Conservation (phyloP, 2,797 vertebrate species). For the Apodemus agrarius region DNA sequence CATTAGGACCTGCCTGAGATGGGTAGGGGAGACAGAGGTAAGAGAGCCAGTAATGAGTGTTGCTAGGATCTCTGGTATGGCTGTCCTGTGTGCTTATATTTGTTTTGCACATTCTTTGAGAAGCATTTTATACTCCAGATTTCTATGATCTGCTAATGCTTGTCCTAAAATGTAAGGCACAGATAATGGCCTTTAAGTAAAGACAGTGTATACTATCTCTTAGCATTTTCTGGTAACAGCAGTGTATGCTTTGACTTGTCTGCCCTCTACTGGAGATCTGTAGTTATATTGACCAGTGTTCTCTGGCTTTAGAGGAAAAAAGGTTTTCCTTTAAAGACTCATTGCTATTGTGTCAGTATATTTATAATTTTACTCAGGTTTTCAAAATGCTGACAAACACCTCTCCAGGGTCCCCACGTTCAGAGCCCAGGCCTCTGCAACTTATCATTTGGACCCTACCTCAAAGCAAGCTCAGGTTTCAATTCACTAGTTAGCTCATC, state of each 20-base stretch:
- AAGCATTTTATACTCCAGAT: slow-evolving; percentile 41
- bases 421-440: not conserved
- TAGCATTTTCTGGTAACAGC: not conserved
- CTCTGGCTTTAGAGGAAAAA: not conserved
- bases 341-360: slow-evolving; percentile 15
- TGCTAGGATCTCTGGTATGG: not conserved
- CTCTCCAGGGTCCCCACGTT: not conserved
- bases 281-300: slow-evolving; percentile 3
- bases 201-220: not conserved
- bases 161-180: not conserved
- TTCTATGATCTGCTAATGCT: slow-evolving; percentile 43
- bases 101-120: not conserved
- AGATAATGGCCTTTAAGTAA: slow-evolving; percentile 50
- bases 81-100: not conserved
- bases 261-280: slow-evolving; percentile 82
- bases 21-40: slow-evolving; percentile 16
- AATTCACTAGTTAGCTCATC: not conserved
- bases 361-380: slow-evolving; percentile 59
- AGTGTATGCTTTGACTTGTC: slow-evolving; percentile 57
- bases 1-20: slow-evolving; percentile 46
- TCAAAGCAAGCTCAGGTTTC: slow-evolving; percentile 40
- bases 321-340: slow-evolving; percentile 38
- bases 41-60: not conserved
- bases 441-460: slow-evolving; percentile 12
- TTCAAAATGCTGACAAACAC: slow-evolving; percentile 25